Conservation (phyloP, 2,797 vertebrate species). For the Pteropus rufus region DNA sequence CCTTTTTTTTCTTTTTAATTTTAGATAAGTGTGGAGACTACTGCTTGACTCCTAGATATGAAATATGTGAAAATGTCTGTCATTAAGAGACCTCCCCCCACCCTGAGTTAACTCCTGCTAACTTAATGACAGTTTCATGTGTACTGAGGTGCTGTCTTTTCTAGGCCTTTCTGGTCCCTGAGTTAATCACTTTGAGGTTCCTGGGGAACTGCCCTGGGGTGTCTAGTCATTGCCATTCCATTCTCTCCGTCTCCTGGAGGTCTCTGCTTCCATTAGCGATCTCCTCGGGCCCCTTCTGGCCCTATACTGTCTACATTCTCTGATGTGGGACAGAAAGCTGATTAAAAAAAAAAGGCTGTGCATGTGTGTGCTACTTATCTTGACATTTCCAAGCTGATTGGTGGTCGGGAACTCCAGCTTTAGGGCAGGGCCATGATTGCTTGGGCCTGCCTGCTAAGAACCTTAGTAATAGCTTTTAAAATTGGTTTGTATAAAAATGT, state of each 20-base stretch:
- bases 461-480: background rate
- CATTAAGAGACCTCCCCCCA: background rate
- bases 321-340: background rate
- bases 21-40: background rate
- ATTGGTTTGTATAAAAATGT: background rate
- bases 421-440: fast-evolving
- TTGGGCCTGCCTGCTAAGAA: background rate
- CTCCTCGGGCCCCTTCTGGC: background rate
- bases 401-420: background rate
- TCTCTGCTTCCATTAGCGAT: background rate
- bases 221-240: fast-evolving
- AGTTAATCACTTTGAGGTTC: background rate
- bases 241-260: background rate
- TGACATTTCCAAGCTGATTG: background rate
- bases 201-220: background rate
- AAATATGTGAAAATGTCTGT: background rate
- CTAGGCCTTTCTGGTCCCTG: background rate
- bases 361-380: fast-evolving
- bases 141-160: background rate
- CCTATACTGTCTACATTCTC: background rate
- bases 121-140: background rate
- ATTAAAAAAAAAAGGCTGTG: background rate
- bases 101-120: background rate
- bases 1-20: background rate
- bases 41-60: background rate